Percentiles rank a stretch among this genome's conserved stretches.
phyloP scores from a whole-genome alignment of 2,888 invertebrate species.

The Idaea aversata region DNA sequence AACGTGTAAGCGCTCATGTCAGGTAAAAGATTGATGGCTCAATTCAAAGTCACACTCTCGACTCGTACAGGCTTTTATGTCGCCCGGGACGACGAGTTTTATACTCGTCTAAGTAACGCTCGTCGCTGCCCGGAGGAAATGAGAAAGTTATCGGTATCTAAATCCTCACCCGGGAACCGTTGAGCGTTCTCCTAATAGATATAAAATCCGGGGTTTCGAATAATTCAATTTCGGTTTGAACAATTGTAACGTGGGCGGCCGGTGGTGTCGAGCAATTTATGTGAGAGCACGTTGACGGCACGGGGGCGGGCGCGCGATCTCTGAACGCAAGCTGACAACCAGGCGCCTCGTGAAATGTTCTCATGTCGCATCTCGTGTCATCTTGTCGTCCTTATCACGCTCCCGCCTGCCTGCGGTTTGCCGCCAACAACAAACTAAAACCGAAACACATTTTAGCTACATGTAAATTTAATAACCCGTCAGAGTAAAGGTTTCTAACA shows the following conservation, averaged over 20 bases:
- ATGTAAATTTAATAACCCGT: slow-evolving; percentile 40
- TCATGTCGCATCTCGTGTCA: slow-evolving; percentile 8
- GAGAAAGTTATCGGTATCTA: slow-evolving; percentile 76
- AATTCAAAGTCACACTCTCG: slow-evolving; percentile 47
- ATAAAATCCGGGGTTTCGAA: slow-evolving; percentile 72
- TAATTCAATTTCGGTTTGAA: slow-evolving; percentile 69
- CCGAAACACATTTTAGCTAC: slow-evolving; percentile 38
- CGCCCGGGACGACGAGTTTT: slow-evolving; percentile 45
- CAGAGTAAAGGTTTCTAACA: slow-evolving; percentile 18
- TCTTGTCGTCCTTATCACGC: neutral
- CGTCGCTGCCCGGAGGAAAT: slow-evolving; percentile 66
- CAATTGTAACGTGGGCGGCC: slow-evolving; percentile 40
- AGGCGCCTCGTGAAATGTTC: slow-evolving; percentile 16
- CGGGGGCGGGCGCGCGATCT: slow-evolving; percentile 19
- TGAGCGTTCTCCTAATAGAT: slow-evolving; percentile 72
- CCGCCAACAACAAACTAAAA: neutral
- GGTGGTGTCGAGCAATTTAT: slow-evolving; percentile 50
- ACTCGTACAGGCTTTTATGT: slow-evolving; percentile 44
- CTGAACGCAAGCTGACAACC: slow-evolving; percentile 17
- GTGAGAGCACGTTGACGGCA: slow-evolving; percentile 49
- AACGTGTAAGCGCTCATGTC: slow-evolving; percentile 47
- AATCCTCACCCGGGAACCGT: slow-evolving; percentile 68
- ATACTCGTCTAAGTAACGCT: slow-evolving; percentile 56
- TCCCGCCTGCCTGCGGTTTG: neutral
- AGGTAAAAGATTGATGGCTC: slow-evolving; percentile 64